phyloP scores from a whole-genome alignment of 2,113 vertebrate species.

The Charina bottae region DNA sequence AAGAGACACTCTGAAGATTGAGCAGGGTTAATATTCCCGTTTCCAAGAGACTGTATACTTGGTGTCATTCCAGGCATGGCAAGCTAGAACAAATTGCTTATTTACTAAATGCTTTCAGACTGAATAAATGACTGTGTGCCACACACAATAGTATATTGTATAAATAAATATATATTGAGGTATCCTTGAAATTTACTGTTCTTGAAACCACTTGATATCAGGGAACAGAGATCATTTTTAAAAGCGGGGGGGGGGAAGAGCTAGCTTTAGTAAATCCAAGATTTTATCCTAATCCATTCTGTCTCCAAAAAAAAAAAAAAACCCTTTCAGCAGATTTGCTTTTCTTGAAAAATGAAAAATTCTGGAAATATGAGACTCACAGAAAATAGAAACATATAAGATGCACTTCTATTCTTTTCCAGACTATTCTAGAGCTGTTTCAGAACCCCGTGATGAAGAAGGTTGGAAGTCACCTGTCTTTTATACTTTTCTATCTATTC shows the following conservation, averaged over 20 bases:
- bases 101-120: conserved; percentile 56
- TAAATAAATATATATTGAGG: conserved; percentile 31
- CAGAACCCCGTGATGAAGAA: too few relatives aligned
- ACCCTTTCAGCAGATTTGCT: not conserved
- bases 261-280: conserved; percentile 1
- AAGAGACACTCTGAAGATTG: conserved; percentile 54
- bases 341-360: not conserved
- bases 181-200: conserved; percentile 38
- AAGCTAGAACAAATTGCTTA: conserved; percentile 40
- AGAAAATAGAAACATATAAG: conserved; percentile 17
- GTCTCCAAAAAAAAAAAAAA: not conserved
- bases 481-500: too few relatives aligned
- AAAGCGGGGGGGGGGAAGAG: not conserved
- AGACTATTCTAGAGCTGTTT: not conserved
- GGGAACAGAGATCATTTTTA: conserved; percentile 11
- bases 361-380: conserved; percentile 10
- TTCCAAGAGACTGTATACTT: conserved; percentile 59
- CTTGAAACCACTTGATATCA: conserved; percentile 19
- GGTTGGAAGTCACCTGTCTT: too few relatives aligned
- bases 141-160: conserved; percentile 30
- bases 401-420: not conserved
- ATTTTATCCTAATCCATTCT: not conserved
- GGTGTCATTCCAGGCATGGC: conserved; percentile 44
- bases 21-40: conserved; percentile 60
- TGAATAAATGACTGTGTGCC: conserved; percentile 38